These are phyloP conservation scores for Volucella inflata DNA, from an alignment of 2,888 invertebrate species.

Conservation along the genomic window DNA sequence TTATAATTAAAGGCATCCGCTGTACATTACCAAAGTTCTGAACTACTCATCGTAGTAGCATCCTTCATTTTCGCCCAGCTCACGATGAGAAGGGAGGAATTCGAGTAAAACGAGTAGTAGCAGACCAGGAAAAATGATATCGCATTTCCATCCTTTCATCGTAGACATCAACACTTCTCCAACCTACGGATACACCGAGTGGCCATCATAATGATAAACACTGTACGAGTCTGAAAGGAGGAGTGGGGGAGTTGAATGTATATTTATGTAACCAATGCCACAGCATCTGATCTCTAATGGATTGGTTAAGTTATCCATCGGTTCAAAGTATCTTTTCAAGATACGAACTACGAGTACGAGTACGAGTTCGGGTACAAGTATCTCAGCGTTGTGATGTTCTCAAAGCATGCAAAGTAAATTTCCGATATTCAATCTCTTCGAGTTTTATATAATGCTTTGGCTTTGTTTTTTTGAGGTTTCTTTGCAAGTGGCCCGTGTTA, in stretches of 20 bases:
- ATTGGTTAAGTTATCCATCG: constrained; percentile 71
- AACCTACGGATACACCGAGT: constrained; percentile 13
- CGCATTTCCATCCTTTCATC: constrained; percentile 65
- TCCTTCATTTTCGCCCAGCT: constrained; percentile 18
- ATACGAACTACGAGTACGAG: no score
- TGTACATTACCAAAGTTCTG: constrained; percentile 14
- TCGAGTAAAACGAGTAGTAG: neutral
- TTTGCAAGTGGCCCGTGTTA: constrained; percentile 58
- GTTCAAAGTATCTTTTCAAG: constrained; percentile 1
- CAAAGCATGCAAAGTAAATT: constrained; percentile 69
- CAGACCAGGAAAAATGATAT: constrained; percentile 39
- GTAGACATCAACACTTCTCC: constrained; percentile 57
- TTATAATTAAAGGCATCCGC: constrained; percentile 30
- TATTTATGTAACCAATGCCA: constrained; percentile 72
- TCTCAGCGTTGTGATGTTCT: constrained; percentile 28
- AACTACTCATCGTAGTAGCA: neutral
- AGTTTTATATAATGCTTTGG: constrained; percentile 27
- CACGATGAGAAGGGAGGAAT: neutral
- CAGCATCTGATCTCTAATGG: constrained; percentile 75
- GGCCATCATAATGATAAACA: constrained; percentile 58
- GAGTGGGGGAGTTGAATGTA: constrained; percentile 30
- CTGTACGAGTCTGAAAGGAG: neutral
- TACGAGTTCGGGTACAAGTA: neutral
- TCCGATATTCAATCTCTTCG: constrained; percentile 63
- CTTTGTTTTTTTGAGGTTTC: constrained; percentile 51